A percentile compares a stretch with the other conserved stretches of the same genome.
These are phyloP conservation scores for Nyctereutes procyonoides DNA, from an alignment of 2,113 vertebrate genomes.

Conservation along the genomic window DNA sequence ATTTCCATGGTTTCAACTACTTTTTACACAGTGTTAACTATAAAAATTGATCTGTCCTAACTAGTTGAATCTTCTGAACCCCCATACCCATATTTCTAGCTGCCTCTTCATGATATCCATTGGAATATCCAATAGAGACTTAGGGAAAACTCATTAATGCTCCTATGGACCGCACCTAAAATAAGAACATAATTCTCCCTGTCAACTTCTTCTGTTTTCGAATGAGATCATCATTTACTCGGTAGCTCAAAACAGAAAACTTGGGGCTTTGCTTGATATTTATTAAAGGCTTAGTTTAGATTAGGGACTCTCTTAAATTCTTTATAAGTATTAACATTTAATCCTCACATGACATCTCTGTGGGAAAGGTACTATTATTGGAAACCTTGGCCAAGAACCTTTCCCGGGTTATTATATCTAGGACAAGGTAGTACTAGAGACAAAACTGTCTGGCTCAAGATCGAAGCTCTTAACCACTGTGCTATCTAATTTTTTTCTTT, in stretches of 20 bases:
- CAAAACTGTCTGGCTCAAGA: background rate
- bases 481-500: background rate
- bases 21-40: background rate
- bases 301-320: background rate
- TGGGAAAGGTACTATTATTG: background rate
- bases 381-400: background rate
- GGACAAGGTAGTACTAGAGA: background rate
- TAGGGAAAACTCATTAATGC: background rate
- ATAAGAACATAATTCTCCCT: background rate
- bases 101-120: background rate
- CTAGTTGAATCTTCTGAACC: background rate
- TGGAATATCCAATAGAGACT: background rate
- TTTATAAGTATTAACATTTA: background rate
- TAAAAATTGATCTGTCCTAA: background rate
- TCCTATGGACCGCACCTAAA: background rate
- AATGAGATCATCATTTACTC: background rate
- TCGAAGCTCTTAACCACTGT: background rate
- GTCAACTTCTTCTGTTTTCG: background rate
- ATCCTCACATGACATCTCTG: background rate
- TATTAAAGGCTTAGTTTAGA: background rate
- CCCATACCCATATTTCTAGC: background rate
- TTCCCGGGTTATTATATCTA: background rate
- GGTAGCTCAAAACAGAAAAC: slow-evolving; percentile 17
- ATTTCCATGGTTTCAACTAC: background rate
- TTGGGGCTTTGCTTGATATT: background rate